Evolutionary conservation across 2,797 vertebrate genomes (phyloP).

Genomic region (Microtus californicus): DNA sequence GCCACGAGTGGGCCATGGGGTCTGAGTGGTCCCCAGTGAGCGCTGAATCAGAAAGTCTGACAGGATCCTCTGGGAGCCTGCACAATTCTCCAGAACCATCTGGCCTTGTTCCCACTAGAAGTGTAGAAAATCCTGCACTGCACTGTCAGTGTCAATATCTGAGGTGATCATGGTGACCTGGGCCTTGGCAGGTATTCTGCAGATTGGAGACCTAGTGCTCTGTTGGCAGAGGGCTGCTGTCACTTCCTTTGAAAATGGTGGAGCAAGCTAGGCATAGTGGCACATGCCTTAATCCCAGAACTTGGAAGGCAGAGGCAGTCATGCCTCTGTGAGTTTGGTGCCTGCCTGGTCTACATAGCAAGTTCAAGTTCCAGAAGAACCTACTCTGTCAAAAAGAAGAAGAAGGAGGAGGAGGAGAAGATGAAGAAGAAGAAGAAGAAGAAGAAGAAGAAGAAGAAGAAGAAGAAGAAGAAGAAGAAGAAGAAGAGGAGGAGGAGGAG

Average conservation of each 20-base stretch:
- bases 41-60: neutral
- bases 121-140: neutral
- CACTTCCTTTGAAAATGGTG: neutral
- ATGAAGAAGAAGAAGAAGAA: fast-evolving
- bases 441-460: no score
- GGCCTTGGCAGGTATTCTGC: neutral
- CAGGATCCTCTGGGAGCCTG: neutral
- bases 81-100: no score
- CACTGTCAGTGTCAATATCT: neutral
- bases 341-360: neutral
- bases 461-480: no score
- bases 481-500: no score
- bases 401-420: fast-evolving
- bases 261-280: neutral
- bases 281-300: neutral
- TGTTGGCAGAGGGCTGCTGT: neutral
- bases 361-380: neutral
- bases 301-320: no score
- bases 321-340: neutral
- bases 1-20: neutral
- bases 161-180: neutral
- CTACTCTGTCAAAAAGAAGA: neutral
- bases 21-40: neutral
- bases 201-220: neutral
- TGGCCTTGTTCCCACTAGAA: neutral